Percentiles rank a stretch among this genome's conserved stretches.
phyloP scores from a whole-genome alignment of 2,888 invertebrate genomes.

The Chymomyza caudatula region DNA sequence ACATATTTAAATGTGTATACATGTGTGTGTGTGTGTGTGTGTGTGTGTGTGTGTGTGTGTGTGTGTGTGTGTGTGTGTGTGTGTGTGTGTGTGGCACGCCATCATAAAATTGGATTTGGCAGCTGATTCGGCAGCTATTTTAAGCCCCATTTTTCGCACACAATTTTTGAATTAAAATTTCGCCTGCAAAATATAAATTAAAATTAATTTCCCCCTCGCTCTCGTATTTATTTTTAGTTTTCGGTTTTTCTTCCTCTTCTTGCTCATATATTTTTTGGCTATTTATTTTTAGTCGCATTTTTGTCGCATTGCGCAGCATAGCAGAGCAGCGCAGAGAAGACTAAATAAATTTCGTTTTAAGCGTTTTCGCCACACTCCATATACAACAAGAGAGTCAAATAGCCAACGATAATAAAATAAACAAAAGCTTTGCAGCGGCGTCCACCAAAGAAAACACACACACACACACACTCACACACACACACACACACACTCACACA shows the following conservation, averaged over 20 bases:
- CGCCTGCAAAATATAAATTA: constrained; percentile 46
- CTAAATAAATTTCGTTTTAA: constrained; percentile 74
- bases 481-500: too few species aligned
- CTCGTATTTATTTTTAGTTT: constrained; percentile 16
- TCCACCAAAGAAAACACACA: neutral
- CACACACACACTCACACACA: neutral
- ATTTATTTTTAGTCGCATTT: constrained; percentile 65
- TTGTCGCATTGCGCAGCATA: constrained; percentile 68
- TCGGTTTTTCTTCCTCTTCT: constrained; percentile 47
- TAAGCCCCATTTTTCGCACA: constrained; percentile 51
- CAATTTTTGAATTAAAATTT: constrained; percentile 44
- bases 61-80: constrained; percentile 15
- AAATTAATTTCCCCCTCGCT: constrained; percentile 46
- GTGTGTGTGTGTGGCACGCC: constrained; percentile 24
- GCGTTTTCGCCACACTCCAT: constrained; percentile 74
- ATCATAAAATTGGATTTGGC: constrained; percentile 72
- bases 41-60: constrained; percentile 17
- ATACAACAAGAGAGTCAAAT: constrained; percentile 65
- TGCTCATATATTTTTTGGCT: constrained; percentile 28
- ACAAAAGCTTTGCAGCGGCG: constrained; percentile 64
- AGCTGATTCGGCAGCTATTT: constrained; percentile 68
- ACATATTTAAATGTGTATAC: constrained; percentile 61
- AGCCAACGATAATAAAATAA: constrained; percentile 70
- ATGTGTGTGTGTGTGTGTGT: constrained; percentile 15
- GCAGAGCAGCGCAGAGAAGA: constrained; percentile 52